Evolutionary conservation across 2,797 vertebrate species (phyloP), one percentile per base, ranked within the genome.

Genomic region (Danio jaintianensis): DNA sequence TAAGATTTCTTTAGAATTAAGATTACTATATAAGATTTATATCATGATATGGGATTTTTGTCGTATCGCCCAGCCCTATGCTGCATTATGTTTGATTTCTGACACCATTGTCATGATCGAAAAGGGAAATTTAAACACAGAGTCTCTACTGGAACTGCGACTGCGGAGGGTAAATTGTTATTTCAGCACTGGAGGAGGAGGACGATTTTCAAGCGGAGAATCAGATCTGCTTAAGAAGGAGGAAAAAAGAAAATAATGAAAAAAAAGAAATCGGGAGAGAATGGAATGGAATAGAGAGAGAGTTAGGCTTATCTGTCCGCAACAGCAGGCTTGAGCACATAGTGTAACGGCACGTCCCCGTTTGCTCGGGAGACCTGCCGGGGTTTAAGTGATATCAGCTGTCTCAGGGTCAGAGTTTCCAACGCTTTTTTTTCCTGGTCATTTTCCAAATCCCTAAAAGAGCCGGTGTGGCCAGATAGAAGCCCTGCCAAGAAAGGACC

Each of bases 401-500:
- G 76, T 82, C 80, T 77, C 82, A 61, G 86, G 87, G 88, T 88
- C 87, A 86, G 76, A 86, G 84, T 73, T 29, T 16, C 82, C 53
- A 18, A 55, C 42, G 83, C 82, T 86, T 85, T 84, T 77, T 72
- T 80, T 29, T 29, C 82, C 69, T 81, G 63, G 80, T 85, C 81
- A 88, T 90, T 88, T 86, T 74, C 81, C 79, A 86, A 87, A 91
- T 89, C 88, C 85, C 82, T 87, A 80, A 90, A 89, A 87, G 85
- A 73, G 89, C 82, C 75, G 80, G 83, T 84, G 76, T 68, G 78
- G 73, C 72, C 58, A 50, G 22, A 83, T 81, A 88, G 87, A 79
- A 88, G 84, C 29, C n/a, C 43, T 69, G 69, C 61, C 71, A 79
- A 42, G 68, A 74, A 67, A 64, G 50, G 58, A 76, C 47, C 64